Evolutionary conservation across 2,888 invertebrate species (phyloP).

Genomic region (Incurvaria masculella): DNA sequence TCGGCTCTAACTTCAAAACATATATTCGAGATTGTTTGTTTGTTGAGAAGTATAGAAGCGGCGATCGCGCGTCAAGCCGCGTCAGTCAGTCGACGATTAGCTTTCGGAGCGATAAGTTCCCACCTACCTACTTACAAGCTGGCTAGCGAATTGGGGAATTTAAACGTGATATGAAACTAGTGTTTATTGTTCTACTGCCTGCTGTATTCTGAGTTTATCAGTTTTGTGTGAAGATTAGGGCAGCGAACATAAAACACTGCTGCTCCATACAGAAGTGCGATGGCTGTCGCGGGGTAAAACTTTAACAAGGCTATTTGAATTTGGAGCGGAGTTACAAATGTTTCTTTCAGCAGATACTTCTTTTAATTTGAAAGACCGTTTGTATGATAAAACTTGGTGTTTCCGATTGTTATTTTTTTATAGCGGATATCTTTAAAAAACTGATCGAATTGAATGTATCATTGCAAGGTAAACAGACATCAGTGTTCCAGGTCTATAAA

Average conservation of each 20-base stretch:
- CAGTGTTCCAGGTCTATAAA: slow-evolving; percentile 19
- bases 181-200: slow-evolving; percentile 13
- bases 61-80: slow-evolving; percentile 5
- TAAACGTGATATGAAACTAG: slow-evolving; percentile 5
- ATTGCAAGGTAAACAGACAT: slow-evolving; percentile 21
- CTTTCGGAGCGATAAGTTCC: slow-evolving; percentile 8
- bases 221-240: slow-evolving; percentile 16
- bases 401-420: slow-evolving; percentile 17
- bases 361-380: slow-evolving; percentile 17
- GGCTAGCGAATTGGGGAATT: slow-evolving; percentile 7
- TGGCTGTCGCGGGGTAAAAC: slow-evolving; percentile 20
- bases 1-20: no score
- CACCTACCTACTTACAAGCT: slow-evolving; percentile 11
- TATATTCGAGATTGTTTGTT: background rate
- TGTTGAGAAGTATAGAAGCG: slow-evolving; percentile 6
- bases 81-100: slow-evolving; percentile 7
- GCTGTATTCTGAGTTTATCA: slow-evolving; percentile 12
- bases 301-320: slow-evolving; percentile 18
- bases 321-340: slow-evolving; percentile 19
- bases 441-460: slow-evolving; percentile 18
- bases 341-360: slow-evolving; percentile 16
- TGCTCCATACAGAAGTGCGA: slow-evolving; percentile 20
- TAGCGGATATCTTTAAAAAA: slow-evolving; percentile 18
- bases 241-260: slow-evolving; percentile 16
- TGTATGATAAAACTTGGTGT: slow-evolving; percentile 16